Conservation (phyloP, 2,113 vertebrate species). For the Leptosomus discolor region DNA sequence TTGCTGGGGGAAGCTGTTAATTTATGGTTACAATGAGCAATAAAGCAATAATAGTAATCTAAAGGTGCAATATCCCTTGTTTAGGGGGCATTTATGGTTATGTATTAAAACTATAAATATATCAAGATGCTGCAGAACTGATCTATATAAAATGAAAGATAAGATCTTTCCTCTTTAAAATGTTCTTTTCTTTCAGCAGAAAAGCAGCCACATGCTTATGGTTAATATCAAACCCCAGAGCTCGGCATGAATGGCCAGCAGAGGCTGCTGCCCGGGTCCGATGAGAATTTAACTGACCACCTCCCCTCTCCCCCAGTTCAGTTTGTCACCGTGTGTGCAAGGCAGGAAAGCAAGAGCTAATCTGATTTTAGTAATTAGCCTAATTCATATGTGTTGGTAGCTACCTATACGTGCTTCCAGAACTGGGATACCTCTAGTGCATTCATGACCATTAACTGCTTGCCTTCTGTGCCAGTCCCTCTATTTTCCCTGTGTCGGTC, state of each 20-base stretch:
- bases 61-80: conserved; percentile 74
- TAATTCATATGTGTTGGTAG: neutral
- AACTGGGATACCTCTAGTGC: neutral
- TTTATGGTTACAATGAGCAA: conserved; percentile 73
- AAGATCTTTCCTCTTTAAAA: conserved; percentile 48
- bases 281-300: neutral
- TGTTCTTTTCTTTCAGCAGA: conserved; percentile 9
- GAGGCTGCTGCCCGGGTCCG: neutral
- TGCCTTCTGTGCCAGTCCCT: neutral
- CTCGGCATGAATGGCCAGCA: neutral
- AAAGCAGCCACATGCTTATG: neutral
- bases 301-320: neutral
- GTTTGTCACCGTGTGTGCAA: neutral
- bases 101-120: conserved; percentile 80
- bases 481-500: neutral
- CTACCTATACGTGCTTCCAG: neutral
- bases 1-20: conserved; percentile 69
- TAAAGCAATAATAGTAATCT: conserved; percentile 78
- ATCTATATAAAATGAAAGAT: conserved; percentile 66
- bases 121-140: conserved; percentile 52
- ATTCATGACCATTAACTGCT: accelerated
- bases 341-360: neutral
- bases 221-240: neutral
- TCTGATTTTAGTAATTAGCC: neutral
- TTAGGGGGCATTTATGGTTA: conserved; percentile 76